Percentiles rank a stretch among this genome's conserved stretches.
phyloP scores from a whole-genome alignment of 2,888 invertebrate genomes.

The Pachycephus smyrnensis region DNA sequence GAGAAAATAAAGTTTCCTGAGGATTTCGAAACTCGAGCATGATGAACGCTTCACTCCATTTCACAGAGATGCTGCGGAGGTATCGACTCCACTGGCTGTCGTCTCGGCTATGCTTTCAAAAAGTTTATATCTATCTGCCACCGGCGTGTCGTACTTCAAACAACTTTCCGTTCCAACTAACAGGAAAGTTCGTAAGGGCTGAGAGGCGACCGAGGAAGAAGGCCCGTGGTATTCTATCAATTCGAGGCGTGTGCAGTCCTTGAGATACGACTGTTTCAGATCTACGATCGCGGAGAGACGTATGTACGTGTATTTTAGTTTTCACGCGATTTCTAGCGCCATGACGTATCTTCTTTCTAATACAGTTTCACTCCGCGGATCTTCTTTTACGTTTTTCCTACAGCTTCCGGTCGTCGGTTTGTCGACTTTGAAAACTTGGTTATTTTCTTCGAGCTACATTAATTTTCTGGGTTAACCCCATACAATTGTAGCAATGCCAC shows the following conservation, averaged over 20 bases:
- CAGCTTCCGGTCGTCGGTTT: background rate
- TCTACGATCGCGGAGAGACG: background rate
- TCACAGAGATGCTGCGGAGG: slow-evolving; percentile 28
- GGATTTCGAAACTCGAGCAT: slow-evolving; percentile 28
- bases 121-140: slow-evolving; percentile 26
- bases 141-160: slow-evolving; percentile 20
- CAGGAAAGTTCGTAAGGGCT: slow-evolving; percentile 3
- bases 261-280: background rate
- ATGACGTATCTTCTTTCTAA: background rate
- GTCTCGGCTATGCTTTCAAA: background rate
- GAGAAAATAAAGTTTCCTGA: slow-evolving; percentile 21
- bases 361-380: background rate
- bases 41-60: slow-evolving; percentile 33
- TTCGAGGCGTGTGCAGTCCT: background rate
- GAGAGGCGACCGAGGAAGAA: background rate
- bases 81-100: slow-evolving; percentile 20
- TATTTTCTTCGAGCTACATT: background rate
- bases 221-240: background rate
- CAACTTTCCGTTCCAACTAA: slow-evolving; percentile 7
- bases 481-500: background rate
- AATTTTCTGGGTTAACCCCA: background rate
- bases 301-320: background rate
- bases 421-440: background rate
- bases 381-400: background rate
- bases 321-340: background rate